Conservation (phyloP, 2,888 invertebrate genomes). For the Drosophila buzzatii region DNA sequence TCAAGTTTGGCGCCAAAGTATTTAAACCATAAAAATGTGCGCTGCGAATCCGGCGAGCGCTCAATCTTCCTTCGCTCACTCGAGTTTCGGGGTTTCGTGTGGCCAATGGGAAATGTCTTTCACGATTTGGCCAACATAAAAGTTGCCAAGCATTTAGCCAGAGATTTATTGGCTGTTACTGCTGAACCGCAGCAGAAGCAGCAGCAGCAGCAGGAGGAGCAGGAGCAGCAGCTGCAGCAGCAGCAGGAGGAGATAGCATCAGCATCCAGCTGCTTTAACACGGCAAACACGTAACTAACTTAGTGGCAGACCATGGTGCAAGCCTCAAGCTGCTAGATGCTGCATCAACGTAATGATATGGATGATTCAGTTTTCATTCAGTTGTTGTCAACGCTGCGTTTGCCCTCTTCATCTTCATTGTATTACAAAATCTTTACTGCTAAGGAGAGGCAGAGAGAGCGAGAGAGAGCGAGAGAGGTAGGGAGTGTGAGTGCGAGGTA, state of each 20-base stretch:
- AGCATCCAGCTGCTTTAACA: slow-evolving; percentile 45
- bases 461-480: not conserved
- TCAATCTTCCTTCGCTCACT: slow-evolving; percentile 35
- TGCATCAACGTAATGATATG: slow-evolving; percentile 62
- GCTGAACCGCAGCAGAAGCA: slow-evolving; percentile 30
- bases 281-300: slow-evolving; percentile 62
- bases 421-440: slow-evolving; percentile 47
- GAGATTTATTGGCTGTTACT: slow-evolving; percentile 71
- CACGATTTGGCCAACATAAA: slow-evolving; percentile 60
- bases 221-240: not conserved
- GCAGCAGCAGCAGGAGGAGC: too few species aligned
- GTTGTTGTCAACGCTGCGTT: slow-evolving; percentile 56
- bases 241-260: not conserved
- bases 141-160: slow-evolving; percentile 66
- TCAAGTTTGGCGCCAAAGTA: slow-evolving; percentile 68
- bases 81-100: not conserved
- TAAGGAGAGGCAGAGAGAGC: not conserved
- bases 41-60: slow-evolving; percentile 32
- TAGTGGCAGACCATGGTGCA: slow-evolving; percentile 3
- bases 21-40: slow-evolving; percentile 70
- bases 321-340: slow-evolving; percentile 8
- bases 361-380: slow-evolving; percentile 63
- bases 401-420: slow-evolving; percentile 36
- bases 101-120: slow-evolving; percentile 58
- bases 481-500: not conserved